Evolutionary conservation across 2,797 vertebrate species (phyloP).

Genomic region (Cetoscarus ocellatus): DNA sequence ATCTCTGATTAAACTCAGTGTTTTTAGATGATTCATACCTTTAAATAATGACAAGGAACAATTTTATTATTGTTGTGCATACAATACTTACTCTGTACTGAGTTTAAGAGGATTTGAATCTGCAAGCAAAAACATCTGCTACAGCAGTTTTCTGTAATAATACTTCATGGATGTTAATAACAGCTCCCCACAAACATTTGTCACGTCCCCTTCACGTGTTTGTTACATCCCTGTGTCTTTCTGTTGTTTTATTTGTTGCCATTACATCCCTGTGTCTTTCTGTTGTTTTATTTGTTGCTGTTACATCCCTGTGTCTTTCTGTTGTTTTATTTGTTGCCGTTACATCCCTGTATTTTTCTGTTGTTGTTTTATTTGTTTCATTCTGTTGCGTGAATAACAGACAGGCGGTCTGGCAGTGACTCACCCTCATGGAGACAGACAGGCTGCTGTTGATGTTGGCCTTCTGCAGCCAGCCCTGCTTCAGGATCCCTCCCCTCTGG

Average conservation of each 20-base stretch:
- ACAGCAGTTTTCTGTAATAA: too few species aligned
- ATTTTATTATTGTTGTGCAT: too few species aligned
- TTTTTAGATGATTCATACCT: too few species aligned
- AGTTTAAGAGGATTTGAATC: too few species aligned
- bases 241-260: too few species aligned
- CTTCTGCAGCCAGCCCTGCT: constrained; percentile 98
- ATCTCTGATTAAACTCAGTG: not conserved
- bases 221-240: too few species aligned
- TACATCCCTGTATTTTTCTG: not conserved
- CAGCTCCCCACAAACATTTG: not conserved
- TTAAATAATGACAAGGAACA: too few species aligned
- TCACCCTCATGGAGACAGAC: constrained; percentile 98
- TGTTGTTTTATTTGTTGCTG: too few species aligned
- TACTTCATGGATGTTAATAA: not conserved
- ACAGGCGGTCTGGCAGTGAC: constrained; percentile 63
- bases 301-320: not conserved
- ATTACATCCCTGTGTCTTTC: too few species aligned
- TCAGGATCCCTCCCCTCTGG: constrained; percentile 95
- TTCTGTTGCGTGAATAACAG: constrained; percentile 7
- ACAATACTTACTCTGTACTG: too few species aligned
- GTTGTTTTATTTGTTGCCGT: constrained; percentile 5
- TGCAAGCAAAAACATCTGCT: too few species aligned
- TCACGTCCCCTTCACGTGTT: not conserved
- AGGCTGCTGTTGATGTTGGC: constrained; percentile 98
- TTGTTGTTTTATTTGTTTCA: constrained; percentile 11